These are phyloP conservation scores for Channa striata DNA, from an alignment of 2,797 vertebrate genomes.

Conservation along the genomic window DNA sequence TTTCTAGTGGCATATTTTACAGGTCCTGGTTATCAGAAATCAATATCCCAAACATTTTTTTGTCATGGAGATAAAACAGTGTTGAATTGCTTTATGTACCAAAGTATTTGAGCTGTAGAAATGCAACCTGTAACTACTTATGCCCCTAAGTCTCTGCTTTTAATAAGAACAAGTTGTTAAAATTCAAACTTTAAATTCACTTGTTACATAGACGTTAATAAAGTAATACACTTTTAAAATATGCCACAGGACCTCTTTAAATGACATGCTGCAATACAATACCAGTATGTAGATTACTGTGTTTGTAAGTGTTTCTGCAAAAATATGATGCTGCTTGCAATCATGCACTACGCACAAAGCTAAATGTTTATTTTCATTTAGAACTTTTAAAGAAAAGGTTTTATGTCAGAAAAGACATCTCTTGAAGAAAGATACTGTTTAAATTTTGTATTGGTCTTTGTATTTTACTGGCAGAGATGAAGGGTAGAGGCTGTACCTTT, in stretches of 20 bases:
- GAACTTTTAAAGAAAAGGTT: not conserved
- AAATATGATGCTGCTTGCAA: not conserved
- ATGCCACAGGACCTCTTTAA: not conserved
- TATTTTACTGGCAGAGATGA: not conserved
- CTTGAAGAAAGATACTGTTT: not conserved
- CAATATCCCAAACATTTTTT: too few relatives aligned
- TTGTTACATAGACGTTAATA: not conserved
- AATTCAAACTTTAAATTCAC: not conserved
- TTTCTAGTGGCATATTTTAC: not conserved
- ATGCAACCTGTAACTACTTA: not conserved
- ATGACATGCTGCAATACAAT: not conserved
- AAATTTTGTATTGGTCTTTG: not conserved
- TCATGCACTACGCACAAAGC: not conserved
- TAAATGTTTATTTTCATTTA: not conserved
- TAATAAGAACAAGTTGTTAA: not conserved
- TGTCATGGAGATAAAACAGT: not conserved
- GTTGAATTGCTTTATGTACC: not conserved
- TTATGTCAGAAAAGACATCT: not conserved
- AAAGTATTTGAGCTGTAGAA: not conserved
- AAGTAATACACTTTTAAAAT: too few relatives aligned
- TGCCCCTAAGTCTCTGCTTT: too few relatives aligned
- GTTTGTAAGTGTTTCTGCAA: not conserved
- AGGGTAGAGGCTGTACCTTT: constrained; percentile 86
- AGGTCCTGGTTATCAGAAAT: not conserved
- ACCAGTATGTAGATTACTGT: not conserved